phyloP scores from a whole-genome alignment of 53 echinoderm and acorn worm species.

The Holothuria leucospilota region DNA sequence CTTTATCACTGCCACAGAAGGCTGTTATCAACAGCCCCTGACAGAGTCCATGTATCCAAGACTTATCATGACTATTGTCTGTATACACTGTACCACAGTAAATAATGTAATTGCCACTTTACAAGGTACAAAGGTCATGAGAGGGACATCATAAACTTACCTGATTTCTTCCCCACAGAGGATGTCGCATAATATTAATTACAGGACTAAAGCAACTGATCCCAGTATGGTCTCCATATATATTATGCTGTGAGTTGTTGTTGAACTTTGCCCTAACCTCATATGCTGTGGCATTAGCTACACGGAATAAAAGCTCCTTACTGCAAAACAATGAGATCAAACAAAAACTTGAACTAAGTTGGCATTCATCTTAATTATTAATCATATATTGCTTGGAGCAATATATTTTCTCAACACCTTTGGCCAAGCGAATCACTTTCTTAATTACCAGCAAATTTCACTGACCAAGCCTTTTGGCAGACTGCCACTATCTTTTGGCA shows the following conservation, averaged over 20 bases:
- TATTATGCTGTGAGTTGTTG: constrained; percentile 65
- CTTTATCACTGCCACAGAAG: too few species aligned
- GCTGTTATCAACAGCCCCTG: too few species aligned
- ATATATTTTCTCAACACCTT: too few species aligned
- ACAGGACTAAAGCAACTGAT: constrained; percentile 97
- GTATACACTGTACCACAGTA: neutral
- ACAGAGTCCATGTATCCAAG: too few species aligned
- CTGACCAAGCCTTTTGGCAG: too few species aligned
- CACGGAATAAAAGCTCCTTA: constrained; percentile 65
- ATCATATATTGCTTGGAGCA: too few species aligned
- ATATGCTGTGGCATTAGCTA: constrained; percentile 81
- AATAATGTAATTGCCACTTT: neutral
- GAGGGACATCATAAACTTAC: constrained; percentile 38
- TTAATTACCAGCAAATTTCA: too few species aligned
- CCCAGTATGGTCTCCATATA: constrained; percentile 69
- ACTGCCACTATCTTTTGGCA: too few species aligned
- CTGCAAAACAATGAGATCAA: constrained; percentile 37
- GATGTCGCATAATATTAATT: constrained; percentile 95
- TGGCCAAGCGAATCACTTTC: too few species aligned
- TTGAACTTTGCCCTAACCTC: constrained; percentile 92
- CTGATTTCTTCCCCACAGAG: constrained; percentile 95
- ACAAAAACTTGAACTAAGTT: neutral
- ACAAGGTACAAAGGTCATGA: too few species aligned
- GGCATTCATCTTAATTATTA: too few species aligned
- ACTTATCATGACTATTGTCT: neutral